These are phyloP conservation scores for Lerista edwardsae DNA, from an alignment of 2,797 vertebrate genomes.

Conservation along the genomic window DNA sequence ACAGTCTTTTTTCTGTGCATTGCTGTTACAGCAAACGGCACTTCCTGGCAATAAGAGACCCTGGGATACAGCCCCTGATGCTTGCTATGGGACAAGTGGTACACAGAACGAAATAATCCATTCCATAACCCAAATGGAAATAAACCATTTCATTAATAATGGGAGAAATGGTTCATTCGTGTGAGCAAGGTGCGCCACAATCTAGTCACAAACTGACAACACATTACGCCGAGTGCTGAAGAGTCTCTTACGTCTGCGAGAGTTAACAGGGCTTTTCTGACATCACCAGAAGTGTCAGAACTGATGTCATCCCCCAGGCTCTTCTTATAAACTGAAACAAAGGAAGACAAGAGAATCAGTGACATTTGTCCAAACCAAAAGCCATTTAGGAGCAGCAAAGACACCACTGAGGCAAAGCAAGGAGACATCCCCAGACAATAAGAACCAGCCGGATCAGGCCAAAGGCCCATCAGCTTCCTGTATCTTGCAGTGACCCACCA, in stretches of 20 bases:
- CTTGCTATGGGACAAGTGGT: no score
- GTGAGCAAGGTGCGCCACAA: background rate
- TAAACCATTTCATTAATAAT: no score
- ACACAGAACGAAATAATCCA: no score
- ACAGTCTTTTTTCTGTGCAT: background rate
- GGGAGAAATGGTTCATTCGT: no score
- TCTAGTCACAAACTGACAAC: no score
- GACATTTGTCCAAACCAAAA: slow-evolving; percentile 16
- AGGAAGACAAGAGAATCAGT: background rate
- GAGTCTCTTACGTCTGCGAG: slow-evolving; percentile 82
- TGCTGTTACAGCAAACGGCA: background rate
- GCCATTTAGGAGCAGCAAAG: background rate
- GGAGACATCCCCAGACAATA: no score
- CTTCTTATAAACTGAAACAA: slow-evolving; percentile 80
- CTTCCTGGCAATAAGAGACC: background rate
- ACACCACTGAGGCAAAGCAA: background rate
- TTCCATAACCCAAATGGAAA: no score
- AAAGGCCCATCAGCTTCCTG: no score
- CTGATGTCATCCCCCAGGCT: slow-evolving; percentile 80
- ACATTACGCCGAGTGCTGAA: background rate
- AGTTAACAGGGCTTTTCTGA: slow-evolving; percentile 81
- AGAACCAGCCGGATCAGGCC: no score
- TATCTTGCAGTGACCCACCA: no score
- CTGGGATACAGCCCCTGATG: no score
- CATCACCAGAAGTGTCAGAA: slow-evolving; percentile 86